Evolutionary conservation across 2,113 vertebrate species (phyloP).

Genomic region (Burhinus oedicnemus): DNA sequence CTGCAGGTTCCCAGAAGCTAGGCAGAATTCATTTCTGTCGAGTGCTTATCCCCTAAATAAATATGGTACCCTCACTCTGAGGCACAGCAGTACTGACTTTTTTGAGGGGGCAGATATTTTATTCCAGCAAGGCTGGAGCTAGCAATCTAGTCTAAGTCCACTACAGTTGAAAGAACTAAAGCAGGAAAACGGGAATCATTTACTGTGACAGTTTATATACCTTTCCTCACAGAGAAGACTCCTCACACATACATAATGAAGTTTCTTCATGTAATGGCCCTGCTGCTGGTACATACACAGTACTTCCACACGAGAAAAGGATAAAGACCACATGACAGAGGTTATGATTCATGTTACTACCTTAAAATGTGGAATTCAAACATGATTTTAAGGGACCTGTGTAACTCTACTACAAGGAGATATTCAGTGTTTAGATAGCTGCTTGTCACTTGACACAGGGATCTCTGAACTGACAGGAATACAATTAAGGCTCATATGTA

Average conservation of each 20-base stretch:
- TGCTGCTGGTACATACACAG: not conserved
- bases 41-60: not conserved
- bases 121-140: not conserved
- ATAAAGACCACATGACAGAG: not conserved
- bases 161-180: not conserved
- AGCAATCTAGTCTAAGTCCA: not conserved
- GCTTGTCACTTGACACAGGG: not conserved
- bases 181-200: not conserved
- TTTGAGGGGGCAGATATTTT: not conserved
- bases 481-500: not conserved
- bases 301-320: not conserved
- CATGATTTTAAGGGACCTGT: not conserved
- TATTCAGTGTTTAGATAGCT: constrained; percentile 33
- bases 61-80: not conserved
- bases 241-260: not conserved
- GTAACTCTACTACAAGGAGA: not conserved
- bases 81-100: not conserved
- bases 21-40: not conserved
- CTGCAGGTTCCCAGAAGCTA: not conserved
- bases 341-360: not conserved
- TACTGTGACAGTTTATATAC: not conserved
- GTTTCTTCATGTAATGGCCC: not conserved
- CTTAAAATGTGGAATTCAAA: constrained; percentile 16
- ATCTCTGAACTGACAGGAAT: not conserved
- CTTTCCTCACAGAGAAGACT: not conserved